These are phyloP conservation scores for Microcebus jonahi DNA, from an alignment of 2,113 vertebrate genomes.

Conservation along the genomic window DNA sequence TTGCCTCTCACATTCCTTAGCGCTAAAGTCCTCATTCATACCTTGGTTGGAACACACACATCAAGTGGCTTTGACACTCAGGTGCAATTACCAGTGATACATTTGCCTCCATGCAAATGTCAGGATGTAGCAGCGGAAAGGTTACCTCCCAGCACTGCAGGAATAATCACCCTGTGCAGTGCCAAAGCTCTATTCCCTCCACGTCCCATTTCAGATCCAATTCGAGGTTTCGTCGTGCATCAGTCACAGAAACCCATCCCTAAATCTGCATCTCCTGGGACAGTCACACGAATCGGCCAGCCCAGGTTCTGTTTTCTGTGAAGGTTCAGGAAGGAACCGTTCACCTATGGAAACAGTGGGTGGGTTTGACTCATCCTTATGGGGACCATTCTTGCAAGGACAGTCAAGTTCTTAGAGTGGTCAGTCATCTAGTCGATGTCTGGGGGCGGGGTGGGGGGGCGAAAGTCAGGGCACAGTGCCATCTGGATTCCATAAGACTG, in stretches of 20 bases:
- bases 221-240: constrained; percentile 24
- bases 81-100: constrained; percentile 78
- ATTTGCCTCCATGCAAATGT: constrained; percentile 81
- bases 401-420: background rate
- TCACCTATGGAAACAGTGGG: background rate
- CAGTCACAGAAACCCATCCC: constrained; percentile 48
- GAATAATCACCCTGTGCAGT: constrained; percentile 66
- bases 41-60: constrained; percentile 74
- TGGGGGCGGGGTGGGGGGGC: no score
- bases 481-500: background rate
- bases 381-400: background rate
- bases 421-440: background rate
- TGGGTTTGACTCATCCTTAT: background rate
- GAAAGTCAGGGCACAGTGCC: background rate
- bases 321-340: background rate
- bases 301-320: constrained; percentile 22
- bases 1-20: constrained; percentile 55
- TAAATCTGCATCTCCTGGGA: constrained; percentile 52
- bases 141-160: constrained; percentile 72
- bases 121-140: constrained; percentile 74
- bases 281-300: constrained; percentile 42
- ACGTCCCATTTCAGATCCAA: background rate
- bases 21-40: constrained; percentile 69
- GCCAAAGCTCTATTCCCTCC: constrained; percentile 36
- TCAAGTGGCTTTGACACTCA: constrained; percentile 77